phyloP scores from a whole-genome alignment of 2,113 vertebrate species.

The Trichechus manatus region DNA sequence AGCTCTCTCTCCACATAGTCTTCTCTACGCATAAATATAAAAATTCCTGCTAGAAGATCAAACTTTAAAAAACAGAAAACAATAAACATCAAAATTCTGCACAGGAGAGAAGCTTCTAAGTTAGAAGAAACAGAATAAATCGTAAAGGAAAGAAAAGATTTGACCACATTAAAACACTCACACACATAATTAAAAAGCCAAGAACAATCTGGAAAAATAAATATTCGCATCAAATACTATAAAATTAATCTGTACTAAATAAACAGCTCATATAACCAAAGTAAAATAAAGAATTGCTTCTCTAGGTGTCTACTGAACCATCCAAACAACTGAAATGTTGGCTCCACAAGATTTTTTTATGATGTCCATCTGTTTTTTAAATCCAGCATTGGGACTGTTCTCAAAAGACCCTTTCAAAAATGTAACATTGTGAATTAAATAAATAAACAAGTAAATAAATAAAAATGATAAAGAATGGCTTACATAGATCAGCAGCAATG shows the following conservation, averaged over 20 bases:
- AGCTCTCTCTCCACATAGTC: not conserved
- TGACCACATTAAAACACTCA: conserved; percentile 32
- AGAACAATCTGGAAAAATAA: conserved; percentile 30
- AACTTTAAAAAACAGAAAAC: conserved; percentile 21
- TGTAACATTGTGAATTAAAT: not conserved
- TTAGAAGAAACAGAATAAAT: not conserved
- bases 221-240: conserved; percentile 37
- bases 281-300: not conserved
- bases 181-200: conserved; percentile 54
- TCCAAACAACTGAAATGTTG: conserved; percentile 52
- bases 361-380: conserved; percentile 49
- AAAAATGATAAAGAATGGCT: not conserved
- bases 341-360: conserved; percentile 42
- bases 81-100: conserved; percentile 22
- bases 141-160: not conserved
- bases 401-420: conserved; percentile 27
- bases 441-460: not conserved
- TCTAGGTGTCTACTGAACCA: conserved; percentile 35
- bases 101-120: conserved; percentile 6
- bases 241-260: conserved; percentile 43
- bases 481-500: not conserved
- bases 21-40: conserved; percentile 23
- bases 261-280: conserved; percentile 36
- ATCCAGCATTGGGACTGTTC: not conserved
- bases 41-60: conserved; percentile 42